phyloP scores from a whole-genome alignment of 2,113 vertebrate genomes.

The Martes martes region DNA sequence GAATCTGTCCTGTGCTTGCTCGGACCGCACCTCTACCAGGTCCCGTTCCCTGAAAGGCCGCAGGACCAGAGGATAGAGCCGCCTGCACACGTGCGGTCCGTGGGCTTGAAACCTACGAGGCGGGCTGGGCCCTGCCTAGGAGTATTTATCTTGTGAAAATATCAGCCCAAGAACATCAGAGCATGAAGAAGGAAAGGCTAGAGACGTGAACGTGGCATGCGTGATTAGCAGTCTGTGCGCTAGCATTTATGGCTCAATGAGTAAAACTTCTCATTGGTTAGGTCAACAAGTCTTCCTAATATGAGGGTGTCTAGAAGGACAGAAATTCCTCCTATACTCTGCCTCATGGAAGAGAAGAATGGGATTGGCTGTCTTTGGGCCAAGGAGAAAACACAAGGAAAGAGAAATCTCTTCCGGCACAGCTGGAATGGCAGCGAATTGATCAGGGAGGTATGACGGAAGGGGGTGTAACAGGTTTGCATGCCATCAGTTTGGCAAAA shows the following conservation, averaged over 20 bases:
- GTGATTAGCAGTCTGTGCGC: not conserved
- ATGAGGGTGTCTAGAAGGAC: not conserved
- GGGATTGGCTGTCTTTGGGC: not conserved
- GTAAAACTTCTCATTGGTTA: not conserved
- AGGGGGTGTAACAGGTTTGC: not conserved
- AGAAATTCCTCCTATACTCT: not conserved
- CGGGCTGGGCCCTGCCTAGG: not conserved
- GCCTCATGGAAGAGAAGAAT: not conserved
- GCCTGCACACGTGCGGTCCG: not conserved
- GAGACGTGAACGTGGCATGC: not conserved
- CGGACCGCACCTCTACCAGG: not conserved
- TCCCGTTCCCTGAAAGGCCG: not conserved
- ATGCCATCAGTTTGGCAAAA: not conserved
- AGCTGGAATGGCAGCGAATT: not conserved
- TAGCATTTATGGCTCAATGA: not conserved
- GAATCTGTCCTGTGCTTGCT: conserved; percentile 1
- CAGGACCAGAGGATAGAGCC: not conserved
- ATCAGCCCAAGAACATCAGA: not conserved
- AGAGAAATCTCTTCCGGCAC: not conserved
- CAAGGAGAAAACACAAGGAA: not conserved
- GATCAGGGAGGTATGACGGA: not conserved
- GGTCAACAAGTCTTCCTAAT: not conserved
- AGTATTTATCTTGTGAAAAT: not conserved
- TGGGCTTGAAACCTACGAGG: not conserved
- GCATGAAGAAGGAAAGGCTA: not conserved